Evolutionary conservation across 2,113 vertebrate species (phyloP).

Genomic region (Pseudolaguvia tuberculata): DNA sequence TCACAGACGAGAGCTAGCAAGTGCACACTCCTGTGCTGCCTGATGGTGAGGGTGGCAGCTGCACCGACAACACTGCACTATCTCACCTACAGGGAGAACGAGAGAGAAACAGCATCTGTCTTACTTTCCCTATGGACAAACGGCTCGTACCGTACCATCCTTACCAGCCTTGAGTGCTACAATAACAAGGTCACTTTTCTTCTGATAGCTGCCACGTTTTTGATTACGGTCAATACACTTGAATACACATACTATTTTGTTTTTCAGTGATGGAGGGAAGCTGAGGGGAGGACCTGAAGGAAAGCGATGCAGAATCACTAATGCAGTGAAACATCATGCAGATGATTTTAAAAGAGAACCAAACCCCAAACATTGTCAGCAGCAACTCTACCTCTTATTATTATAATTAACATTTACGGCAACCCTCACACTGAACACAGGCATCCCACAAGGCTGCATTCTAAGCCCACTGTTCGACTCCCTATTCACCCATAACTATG

Average conservation of each 20-base stretch:
- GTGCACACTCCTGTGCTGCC: slow-evolving; percentile 32
- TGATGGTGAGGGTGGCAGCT: slow-evolving; percentile 74
- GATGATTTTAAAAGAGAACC: neutral
- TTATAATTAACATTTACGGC: neutral
- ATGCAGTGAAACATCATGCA: neutral
- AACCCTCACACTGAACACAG: too few relatives aligned
- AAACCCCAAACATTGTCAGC: neutral
- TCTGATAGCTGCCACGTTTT: slow-evolving; percentile 17
- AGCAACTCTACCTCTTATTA: neutral
- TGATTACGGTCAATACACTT: neutral
- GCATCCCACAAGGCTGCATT: too few relatives aligned
- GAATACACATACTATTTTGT: neutral
- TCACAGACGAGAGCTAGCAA: slow-evolving; percentile 46
- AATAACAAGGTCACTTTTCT: slow-evolving; percentile 63
- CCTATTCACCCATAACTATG: too few relatives aligned
- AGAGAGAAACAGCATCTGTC: slow-evolving; percentile 71
- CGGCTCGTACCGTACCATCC: slow-evolving; percentile 68
- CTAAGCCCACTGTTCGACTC: too few relatives aligned
- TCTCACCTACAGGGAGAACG: slow-evolving; percentile 75
- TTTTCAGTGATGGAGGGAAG: too few relatives aligned
- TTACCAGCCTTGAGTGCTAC: slow-evolving; percentile 68
- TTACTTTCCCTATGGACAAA: slow-evolving; percentile 71
- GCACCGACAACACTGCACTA: slow-evolving; percentile 72
- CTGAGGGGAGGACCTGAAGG: neutral
- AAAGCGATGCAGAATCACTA: neutral